phyloP scores from a whole-genome alignment of 2,797 vertebrate species.

The Ambastaia sidthimunki region DNA sequence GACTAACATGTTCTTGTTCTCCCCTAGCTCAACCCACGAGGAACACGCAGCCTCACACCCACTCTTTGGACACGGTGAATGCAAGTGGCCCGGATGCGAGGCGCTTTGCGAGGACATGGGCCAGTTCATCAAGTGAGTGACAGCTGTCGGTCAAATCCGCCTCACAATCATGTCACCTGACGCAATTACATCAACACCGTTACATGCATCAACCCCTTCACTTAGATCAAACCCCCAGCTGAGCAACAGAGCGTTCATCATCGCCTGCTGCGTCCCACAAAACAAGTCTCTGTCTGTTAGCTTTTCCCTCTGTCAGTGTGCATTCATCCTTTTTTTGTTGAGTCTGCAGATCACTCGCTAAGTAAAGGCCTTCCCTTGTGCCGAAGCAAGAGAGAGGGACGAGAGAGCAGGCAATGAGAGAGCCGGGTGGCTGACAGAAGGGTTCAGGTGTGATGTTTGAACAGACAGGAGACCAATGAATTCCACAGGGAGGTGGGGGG shows the following conservation, averaged over 20 bases:
- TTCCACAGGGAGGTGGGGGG: conserved; percentile 59
- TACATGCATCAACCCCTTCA: conserved; percentile 15
- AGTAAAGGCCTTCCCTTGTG: conserved; percentile 25
- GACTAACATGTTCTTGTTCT: conserved; percentile 8
- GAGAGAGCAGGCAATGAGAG: conserved; percentile 32
- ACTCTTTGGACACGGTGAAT: conserved; percentile 97
- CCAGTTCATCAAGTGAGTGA: conserved; percentile 97
- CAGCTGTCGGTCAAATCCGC: conserved; percentile 13
- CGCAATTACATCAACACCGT: conserved; percentile 13
- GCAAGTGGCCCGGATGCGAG: conserved; percentile 99
- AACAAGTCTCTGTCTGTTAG: conserved; percentile 37
- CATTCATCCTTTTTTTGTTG: conserved; percentile 34
- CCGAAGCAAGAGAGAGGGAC: conserved; percentile 9
- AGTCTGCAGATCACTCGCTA: conserved; percentile 34
- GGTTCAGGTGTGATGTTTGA: conserved; percentile 57
- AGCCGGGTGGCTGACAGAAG: conserved; percentile 3
- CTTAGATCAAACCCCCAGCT: background rate
- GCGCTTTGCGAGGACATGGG: conserved; percentile 98
- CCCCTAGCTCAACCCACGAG: conserved; percentile 85
- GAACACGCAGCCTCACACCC: conserved; percentile 91
- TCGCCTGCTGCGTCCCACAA: conserved; percentile 24
- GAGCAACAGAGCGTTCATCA: conserved; percentile 17
- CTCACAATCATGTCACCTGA: background rate
- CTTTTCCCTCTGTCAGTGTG: conserved; percentile 27
- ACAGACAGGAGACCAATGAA: conserved; percentile 52